Conservation (phyloP, 2,113 vertebrate species). For the Romanogobio albipinnatus region DNA sequence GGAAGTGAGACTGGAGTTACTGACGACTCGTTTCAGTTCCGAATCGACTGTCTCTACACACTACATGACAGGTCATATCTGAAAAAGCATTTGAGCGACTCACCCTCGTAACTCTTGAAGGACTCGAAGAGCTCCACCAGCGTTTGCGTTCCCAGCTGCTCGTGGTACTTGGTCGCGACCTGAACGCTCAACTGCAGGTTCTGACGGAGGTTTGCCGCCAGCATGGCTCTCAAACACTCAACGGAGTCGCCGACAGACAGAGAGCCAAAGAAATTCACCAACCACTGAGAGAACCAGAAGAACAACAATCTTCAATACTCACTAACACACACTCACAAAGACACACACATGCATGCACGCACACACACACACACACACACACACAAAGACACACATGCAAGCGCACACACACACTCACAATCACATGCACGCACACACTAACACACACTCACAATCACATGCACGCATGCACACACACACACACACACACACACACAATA, state of each 20-base stretch:
- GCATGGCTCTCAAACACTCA: constrained; percentile 88
- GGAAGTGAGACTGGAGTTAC: too few relatives aligned
- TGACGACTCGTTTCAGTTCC: too few relatives aligned
- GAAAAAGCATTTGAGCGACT: neutral
- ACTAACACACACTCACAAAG: too few relatives aligned
- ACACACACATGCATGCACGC: too few relatives aligned
- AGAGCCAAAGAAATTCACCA: constrained; percentile 90
- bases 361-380: too few relatives aligned
- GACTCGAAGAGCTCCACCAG: constrained; percentile 94
- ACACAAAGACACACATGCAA: too few relatives aligned
- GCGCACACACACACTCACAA: too few relatives aligned
- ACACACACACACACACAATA: too few relatives aligned
- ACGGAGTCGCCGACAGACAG: constrained; percentile 90
- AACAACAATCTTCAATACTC: neutral
- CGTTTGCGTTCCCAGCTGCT: constrained; percentile 87
- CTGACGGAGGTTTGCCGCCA: constrained; percentile 89
- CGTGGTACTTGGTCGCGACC: constrained; percentile 91
- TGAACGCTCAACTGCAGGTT: constrained; percentile 92
- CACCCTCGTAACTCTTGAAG: constrained; percentile 95
- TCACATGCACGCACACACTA: rapidly evolving
- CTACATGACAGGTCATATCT: too few relatives aligned
- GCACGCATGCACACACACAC: too few relatives aligned
- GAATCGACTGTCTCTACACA: too few relatives aligned
- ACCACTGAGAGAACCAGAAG: constrained; percentile 77
- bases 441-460: too few relatives aligned